Conservation (phyloP, 2,113 vertebrate genomes). For the Equus przewalskii region DNA sequence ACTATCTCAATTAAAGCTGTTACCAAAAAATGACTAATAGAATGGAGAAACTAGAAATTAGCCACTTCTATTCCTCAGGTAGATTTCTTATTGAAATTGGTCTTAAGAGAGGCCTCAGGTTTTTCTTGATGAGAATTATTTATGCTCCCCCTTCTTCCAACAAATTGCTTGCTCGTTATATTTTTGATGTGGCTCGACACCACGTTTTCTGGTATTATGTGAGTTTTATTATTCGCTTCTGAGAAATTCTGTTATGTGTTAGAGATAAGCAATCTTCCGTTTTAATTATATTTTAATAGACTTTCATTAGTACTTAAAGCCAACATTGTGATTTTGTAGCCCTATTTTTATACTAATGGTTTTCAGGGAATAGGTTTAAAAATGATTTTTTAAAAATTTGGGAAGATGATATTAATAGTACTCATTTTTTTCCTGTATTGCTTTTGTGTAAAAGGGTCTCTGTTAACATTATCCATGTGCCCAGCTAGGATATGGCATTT, state of each 20-base stretch:
- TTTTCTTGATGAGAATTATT: slow-evolving; percentile 6
- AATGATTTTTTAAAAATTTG: neutral
- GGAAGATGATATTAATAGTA: slow-evolving; percentile 5
- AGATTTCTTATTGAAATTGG: neutral
- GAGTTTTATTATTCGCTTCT: neutral
- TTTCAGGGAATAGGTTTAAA: neutral
- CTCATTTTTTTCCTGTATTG: neutral
- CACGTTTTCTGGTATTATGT: neutral
- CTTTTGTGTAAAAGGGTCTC: neutral
- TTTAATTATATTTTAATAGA: slow-evolving; percentile 27
- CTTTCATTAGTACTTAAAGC: neutral
- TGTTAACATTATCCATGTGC: neutral
- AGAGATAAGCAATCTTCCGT: neutral
- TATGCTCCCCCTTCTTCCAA: neutral
- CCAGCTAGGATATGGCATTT: neutral
- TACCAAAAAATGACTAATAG: neutral
- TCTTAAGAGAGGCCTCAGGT: neutral
- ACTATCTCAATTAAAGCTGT: neutral
- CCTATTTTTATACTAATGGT: neutral
- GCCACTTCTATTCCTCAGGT: neutral
- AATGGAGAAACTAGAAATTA: neutral
- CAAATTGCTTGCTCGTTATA: neutral
- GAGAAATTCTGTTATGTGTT: slow-evolving; percentile 36
- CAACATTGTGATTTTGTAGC: neutral
- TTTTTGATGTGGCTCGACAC: neutral